Evolutionary conservation across 2,113 vertebrate genomes (phyloP), one percentile per base, ranked within the genome.

Genomic region (zebrafish (Danio rerio)): DNA sequence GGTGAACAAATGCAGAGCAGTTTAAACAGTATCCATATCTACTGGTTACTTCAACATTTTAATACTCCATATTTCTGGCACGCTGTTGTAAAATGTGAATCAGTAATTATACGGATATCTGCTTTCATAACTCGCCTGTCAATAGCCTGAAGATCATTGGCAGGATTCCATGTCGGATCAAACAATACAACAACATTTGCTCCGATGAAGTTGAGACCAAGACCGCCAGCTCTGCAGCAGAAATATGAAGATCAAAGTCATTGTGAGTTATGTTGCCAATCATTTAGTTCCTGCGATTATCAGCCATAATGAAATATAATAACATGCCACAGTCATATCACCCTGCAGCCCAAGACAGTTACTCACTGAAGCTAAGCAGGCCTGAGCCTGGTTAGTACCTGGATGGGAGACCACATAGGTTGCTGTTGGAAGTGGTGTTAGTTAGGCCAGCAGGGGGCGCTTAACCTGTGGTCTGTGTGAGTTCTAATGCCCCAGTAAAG

Each of bases 91-190:
- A 66, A 31, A 31, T 31, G 12, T 12, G 7, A 71, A 52, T 52
- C 20, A 15, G 8, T 69, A 69, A 49, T 20, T 11, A 15, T 49
- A 76, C 61, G 55, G 61, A 47, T 61, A 31, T 12, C 56, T 55
- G 11, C 53, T 7, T 7, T 18, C 12, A 3, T 50, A 50, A 7
- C 56, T 74, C 47, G 96, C 98, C 98, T 96, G 93, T 99, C 98
- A 90, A 98, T 95, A 47, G 98, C 97, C 89, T 99, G 98, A 82
- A 99, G 97, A 90, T 99, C 98, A 93, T 94, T 98, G 88, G 97
- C 96, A 91, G 98, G 98, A 89, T 99, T 99, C 98, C 98, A 99
- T 0, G 97, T 98, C 81, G 98, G 97, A 86, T 99, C 98, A 90
- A 98, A 99, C 40, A 99, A 87, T 83, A 99, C 93, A 71, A 99